phyloP scores from a whole-genome alignment of 2,113 vertebrate genomes.

The Cebidichthys violaceus region DNA sequence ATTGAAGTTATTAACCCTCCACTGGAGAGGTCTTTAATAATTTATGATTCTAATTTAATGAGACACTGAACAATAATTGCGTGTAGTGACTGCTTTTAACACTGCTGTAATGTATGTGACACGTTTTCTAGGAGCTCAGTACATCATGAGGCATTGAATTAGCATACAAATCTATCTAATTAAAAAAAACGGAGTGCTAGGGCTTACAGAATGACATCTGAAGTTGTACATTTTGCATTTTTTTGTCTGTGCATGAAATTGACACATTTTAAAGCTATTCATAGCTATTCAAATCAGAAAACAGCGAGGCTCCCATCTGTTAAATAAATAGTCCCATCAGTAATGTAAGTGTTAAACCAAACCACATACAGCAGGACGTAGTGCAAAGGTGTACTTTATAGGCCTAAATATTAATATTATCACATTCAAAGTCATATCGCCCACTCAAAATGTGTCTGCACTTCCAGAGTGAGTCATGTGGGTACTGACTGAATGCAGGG shows the following conservation, averaged over 20 bases:
- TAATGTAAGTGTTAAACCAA: conserved; percentile 28
- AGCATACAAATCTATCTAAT: neutral
- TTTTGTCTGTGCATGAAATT: neutral
- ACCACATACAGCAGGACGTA: conserved; percentile 4
- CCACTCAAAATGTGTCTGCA: conserved; percentile 55
- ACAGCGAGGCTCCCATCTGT: neutral
- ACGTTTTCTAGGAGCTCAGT: neutral
- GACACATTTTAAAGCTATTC: neutral
- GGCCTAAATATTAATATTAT: conserved; percentile 37
- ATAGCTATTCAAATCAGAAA: neutral
- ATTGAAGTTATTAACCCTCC: neutral
- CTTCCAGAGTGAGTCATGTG: conserved; percentile 58
- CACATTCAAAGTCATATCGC: conserved; percentile 46
- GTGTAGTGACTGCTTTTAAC: neutral
- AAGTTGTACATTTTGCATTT: neutral
- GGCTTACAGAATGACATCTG: neutral
- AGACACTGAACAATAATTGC: neutral
- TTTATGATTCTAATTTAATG: neutral
- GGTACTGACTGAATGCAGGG: conserved; percentile 20
- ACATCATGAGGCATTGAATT: neutral
- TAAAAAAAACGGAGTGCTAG: neutral
- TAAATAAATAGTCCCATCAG: conserved; percentile 27
- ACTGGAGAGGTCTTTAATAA: neutral
- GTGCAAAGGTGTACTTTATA: conserved; percentile 9
- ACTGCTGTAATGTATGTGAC: neutral